Evolutionary conservation across 2,888 invertebrate genomes (phyloP), one percentile per base, ranked within the genome.

Genomic region (Polymixis lichenea): DNA sequence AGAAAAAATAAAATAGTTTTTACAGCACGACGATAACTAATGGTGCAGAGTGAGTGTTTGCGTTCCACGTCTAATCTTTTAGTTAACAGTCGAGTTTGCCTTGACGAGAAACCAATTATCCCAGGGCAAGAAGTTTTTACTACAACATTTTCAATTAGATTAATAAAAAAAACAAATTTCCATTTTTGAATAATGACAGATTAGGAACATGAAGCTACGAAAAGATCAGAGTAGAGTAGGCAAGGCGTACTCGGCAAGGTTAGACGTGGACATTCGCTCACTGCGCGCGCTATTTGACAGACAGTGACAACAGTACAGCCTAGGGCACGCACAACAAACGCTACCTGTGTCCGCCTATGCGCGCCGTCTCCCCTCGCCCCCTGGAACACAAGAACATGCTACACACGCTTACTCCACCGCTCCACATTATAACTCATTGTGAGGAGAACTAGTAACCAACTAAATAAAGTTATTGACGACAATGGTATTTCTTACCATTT

Each of bases 321-420:
- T 97, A 96, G 94, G 93, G 95, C 96, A 96, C 96, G 96, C 96
- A 97, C 96, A 96, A 95, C 96, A 95, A 93, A 96, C 95, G 96
- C 96, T 96, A 96, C 96, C 96, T 96, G 95, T 80, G 89, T 94
- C 93, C 94, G 94, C 94, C 95, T 96, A 96, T 89, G 93, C 96
- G 93, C 95, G 95, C 93, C 95, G 94, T 90, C 96, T 91, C 91
- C 93, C 91, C 89, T 89, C 96, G 92, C 95, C 95, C 94, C 96
- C 97, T 97, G 97, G 87, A 97, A 97, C 96, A 97, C 95, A 97
- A 96, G 90, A 96, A 96, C 91, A 96, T 91, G 96, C 96, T 96
- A 94, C 95, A 96, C 95, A 95, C 94, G 92, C 91, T 90, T 91
- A 92, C 91, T 94, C 92, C 91, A 94, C 91, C 92, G 92, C 88